Evolutionary conservation across 1,140 invertebrate species (phyloP).

Genomic region (Centruroides sculpturatus): DNA sequence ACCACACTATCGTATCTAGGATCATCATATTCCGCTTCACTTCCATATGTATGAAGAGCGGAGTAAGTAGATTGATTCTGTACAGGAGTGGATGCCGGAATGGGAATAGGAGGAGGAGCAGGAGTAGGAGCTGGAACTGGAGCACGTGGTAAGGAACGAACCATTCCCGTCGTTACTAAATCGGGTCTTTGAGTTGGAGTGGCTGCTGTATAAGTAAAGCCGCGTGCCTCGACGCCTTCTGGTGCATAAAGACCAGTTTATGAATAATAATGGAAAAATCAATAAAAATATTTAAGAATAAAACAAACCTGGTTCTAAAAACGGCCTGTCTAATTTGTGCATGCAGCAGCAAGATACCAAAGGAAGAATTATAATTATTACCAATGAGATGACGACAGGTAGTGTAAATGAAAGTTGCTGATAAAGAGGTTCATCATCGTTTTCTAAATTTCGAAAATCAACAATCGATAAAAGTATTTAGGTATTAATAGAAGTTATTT

Average conservation of each 20-base stretch:
- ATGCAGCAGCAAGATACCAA: slow-evolving; percentile 8
- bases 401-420: slow-evolving; percentile 3
- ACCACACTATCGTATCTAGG: slow-evolving; percentile 10
- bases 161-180: too few species aligned
- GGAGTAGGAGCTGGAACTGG: too few species aligned
- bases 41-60: slow-evolving; percentile 10
- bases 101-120: background rate
- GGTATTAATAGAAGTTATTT: too few species aligned
- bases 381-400: slow-evolving; percentile 3
- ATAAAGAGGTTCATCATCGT: slow-evolving; percentile 1
- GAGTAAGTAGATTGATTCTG: slow-evolving; percentile 9
- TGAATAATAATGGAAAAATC: too few species aligned
- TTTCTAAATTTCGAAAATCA: too few species aligned
- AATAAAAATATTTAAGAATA: too few species aligned
- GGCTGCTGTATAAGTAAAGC: slow-evolving; percentile 9
- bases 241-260: background rate
- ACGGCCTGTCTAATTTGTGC: slow-evolving; percentile 2
- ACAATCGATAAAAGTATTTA: too few species aligned
- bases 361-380: slow-evolving; percentile 8
- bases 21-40: slow-evolving; percentile 1
- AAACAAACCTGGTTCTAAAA: slow-evolving; percentile 6
- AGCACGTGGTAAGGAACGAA: too few species aligned
- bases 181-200: background rate
- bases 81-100: slow-evolving; percentile 4
- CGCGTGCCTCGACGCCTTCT: slow-evolving; percentile 11